phyloP scores from a whole-genome alignment of 2,113 vertebrate species.

The Sorex araneus region DNA sequence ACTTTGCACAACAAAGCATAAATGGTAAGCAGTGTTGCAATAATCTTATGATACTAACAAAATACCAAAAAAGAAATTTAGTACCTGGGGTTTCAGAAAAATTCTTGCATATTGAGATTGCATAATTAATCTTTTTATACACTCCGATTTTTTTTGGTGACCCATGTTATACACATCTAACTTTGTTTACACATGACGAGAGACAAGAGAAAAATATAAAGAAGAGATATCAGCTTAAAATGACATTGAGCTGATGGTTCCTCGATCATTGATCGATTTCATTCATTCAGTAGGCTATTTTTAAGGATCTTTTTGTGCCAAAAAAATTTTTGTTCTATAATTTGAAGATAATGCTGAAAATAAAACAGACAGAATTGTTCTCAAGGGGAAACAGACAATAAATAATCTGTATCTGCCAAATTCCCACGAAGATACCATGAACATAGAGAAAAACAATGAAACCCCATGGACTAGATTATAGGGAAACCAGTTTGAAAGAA shows the following conservation, averaged over 20 bases:
- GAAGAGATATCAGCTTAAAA: neutral
- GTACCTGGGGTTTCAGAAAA: neutral
- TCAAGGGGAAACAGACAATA: neutral
- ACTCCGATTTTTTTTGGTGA: neutral
- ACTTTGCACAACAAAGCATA: too few species aligned
- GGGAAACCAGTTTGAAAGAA: neutral
- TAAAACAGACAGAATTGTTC: neutral
- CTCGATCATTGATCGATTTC: neutral
- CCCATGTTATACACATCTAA: neutral
- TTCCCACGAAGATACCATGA: conserved; percentile 7
- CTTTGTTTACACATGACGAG: neutral
- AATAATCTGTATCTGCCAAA: neutral
- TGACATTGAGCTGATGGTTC: neutral
- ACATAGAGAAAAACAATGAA: neutral
- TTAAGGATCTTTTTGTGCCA: neutral
- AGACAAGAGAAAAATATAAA: neutral
- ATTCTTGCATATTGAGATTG: too few species aligned
- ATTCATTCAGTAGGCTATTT: neutral
- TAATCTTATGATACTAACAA: too few species aligned
- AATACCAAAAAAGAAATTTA: too few species aligned
- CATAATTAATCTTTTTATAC: neutral
- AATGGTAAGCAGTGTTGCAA: too few species aligned
- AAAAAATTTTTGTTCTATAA: neutral
- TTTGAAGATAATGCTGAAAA: neutral
- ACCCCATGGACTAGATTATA: neutral